Conservation (phyloP, 2,888 invertebrate species). For the Macrophya alboannulata region DNA sequence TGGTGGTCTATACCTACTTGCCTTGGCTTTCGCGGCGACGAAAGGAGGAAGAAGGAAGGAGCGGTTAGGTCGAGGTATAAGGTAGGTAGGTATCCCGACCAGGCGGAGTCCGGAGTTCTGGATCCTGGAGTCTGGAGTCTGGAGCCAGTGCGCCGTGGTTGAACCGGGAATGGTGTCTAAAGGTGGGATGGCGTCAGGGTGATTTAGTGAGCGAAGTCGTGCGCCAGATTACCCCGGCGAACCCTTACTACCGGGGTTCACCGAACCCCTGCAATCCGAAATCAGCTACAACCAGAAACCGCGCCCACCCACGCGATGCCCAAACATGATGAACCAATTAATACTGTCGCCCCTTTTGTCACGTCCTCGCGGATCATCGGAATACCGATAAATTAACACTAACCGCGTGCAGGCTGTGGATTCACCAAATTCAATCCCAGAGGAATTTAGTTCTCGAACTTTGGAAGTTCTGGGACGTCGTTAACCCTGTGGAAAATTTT, state of each 20-base stretch:
- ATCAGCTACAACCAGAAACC: constrained; percentile 48
- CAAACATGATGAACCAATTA: constrained; percentile 68
- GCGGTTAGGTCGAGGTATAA: not conserved
- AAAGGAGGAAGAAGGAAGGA: too few relatives aligned
- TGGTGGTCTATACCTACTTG: constrained; percentile 56
- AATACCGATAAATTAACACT: constrained; percentile 17
- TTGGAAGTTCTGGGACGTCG: too few relatives aligned
- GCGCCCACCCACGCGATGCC: constrained; percentile 1
- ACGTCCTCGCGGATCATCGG: constrained; percentile 27
- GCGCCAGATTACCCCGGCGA: constrained; percentile 66
- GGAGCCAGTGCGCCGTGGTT: constrained; percentile 4
- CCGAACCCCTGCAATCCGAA: constrained; percentile 64
- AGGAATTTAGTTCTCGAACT: not conserved
- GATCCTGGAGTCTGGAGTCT: not conserved
- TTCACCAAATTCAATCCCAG: not conserved
- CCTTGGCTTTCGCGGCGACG: constrained; percentile 57
- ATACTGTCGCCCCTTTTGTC: constrained; percentile 63
- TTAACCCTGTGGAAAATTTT: not conserved
- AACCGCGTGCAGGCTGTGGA: not conserved
- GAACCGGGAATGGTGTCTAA: constrained; percentile 47
- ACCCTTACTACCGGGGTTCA: constrained; percentile 47
- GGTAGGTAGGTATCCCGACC: constrained; percentile 61
- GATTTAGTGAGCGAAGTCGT: constrained; percentile 67
- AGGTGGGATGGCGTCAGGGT: constrained; percentile 58
- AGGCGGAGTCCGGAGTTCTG: constrained; percentile 31